These are phyloP conservation scores for Mellilla xanthometata DNA, from an alignment of 2,888 invertebrate species.

Conservation along the genomic window DNA sequence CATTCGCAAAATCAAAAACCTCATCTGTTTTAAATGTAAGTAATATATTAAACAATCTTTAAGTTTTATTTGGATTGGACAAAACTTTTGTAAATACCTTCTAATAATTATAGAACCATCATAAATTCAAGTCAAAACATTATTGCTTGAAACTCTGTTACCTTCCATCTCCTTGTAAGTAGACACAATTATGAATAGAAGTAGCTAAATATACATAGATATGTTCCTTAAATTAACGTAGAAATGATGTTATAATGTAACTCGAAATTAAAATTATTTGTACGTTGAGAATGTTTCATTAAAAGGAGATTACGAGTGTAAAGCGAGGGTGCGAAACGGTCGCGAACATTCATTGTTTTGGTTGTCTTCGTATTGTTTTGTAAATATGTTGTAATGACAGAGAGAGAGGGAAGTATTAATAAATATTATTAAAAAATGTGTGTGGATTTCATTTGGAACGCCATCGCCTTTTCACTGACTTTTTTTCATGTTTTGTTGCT, in stretches of 20 bases:
- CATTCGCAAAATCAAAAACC: too few relatives aligned
- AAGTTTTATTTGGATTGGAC: too few relatives aligned
- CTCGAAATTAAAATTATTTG: constrained; percentile 40
- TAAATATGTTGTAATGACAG: constrained; percentile 75
- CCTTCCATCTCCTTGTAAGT: constrained; percentile 61
- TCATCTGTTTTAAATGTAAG: too few relatives aligned
- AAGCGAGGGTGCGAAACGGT: constrained; percentile 6
- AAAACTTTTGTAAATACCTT: too few relatives aligned
- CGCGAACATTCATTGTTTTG: constrained; percentile 28
- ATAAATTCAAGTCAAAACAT: constrained; percentile 31
- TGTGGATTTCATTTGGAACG: constrained; percentile 8
- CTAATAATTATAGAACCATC: too few relatives aligned
- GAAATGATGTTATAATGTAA: constrained; percentile 63
- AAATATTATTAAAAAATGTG: constrained; percentile 59
- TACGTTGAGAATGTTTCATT: constrained; percentile 26
- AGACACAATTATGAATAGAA: constrained; percentile 52
- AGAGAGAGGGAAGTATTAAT: constrained; percentile 66
- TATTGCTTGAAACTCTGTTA: too few relatives aligned
- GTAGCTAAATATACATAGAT: constrained; percentile 70
- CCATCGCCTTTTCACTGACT: too few relatives aligned
- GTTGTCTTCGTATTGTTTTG: constrained; percentile 65
- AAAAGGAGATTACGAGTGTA: constrained; percentile 7
- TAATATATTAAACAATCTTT: too few relatives aligned
- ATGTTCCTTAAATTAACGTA: constrained; percentile 66
- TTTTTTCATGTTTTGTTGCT: too few relatives aligned